Evolutionary conservation across 2,797 vertebrate genomes (phyloP).

Genomic region (Poecilia gillii): DNA sequence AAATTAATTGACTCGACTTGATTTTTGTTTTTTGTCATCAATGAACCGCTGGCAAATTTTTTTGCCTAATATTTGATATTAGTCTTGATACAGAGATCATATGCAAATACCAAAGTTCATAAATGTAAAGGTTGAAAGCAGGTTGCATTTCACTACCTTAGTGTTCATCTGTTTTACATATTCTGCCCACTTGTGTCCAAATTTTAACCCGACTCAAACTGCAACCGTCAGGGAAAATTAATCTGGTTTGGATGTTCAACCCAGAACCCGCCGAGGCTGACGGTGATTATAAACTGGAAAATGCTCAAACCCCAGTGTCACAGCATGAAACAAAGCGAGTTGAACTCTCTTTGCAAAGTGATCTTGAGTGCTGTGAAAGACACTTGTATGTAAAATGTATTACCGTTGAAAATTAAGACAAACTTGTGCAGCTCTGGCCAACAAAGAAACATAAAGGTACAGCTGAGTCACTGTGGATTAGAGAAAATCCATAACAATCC

Average conservation of each 20-base stretch:
- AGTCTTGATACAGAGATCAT: neutral
- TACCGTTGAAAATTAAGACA: no score
- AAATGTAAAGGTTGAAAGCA: neutral
- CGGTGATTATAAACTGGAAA: neutral
- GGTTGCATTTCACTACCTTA: neutral
- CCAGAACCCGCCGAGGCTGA: neutral
- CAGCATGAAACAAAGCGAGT: neutral
- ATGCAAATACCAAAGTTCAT: neutral
- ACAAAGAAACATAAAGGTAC: no score
- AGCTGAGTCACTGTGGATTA: neutral
- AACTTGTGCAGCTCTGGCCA: no score
- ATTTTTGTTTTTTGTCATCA: neutral
- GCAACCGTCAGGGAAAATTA: neutral
- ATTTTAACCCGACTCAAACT: neutral
- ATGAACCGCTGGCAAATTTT: neutral
- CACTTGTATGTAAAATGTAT: no score
- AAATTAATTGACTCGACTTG: neutral
- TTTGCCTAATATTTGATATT: neutral
- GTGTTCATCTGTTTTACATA: neutral
- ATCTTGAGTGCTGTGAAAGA: no score
- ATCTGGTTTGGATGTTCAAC: neutral
- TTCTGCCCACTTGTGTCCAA: neutral
- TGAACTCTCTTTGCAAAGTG: neutral
- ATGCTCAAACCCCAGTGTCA: neutral
- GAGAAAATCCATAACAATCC: neutral